Percentiles rank a stretch among this genome's conserved stretches.
Conservation (phyloP, 2,113 vertebrate genomes). For the Oplegnathus fasciatus region DNA sequence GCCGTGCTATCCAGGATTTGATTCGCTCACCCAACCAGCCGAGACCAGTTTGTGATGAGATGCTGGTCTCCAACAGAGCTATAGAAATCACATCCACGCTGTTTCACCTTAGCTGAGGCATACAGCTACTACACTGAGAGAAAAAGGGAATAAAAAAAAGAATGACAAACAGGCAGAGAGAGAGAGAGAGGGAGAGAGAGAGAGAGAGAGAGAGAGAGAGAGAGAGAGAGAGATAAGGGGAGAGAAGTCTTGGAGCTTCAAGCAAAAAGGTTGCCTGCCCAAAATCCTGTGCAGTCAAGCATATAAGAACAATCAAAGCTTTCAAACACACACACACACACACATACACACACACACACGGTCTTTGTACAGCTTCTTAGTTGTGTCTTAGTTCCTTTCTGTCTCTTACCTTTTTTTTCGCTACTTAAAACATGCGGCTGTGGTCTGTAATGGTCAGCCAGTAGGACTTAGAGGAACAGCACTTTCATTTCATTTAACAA, state of each 20-base stretch:
- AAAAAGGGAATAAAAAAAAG: conserved; percentile 48
- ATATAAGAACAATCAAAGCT: conserved; percentile 75
- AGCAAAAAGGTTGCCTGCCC: conserved; percentile 64
- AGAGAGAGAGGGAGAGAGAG: conserved; percentile 25
- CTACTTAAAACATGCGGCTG: conserved; percentile 21
- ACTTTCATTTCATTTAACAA: conserved; percentile 45
- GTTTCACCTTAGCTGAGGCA: conserved; percentile 73
- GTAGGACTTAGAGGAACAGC: conserved; percentile 15
- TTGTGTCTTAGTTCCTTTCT: conserved; percentile 29
- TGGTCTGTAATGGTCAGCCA: conserved; percentile 45
- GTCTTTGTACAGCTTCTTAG: conserved; percentile 31
- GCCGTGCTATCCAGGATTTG: conserved; percentile 70
- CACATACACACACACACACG: conserved; percentile 5
- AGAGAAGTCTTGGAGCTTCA: conserved; percentile 59
- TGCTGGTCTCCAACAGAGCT: conserved; percentile 78
- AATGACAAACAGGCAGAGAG: conserved; percentile 51
- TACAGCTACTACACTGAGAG: conserved; percentile 44
- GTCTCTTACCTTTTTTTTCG: conserved; percentile 15
- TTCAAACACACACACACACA: conserved; percentile 37
- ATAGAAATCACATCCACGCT: conserved; percentile 78
- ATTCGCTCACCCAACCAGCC: conserved; percentile 77
- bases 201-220: conserved; percentile 18
- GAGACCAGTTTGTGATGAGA: conserved; percentile 79
- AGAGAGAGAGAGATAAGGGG: conserved; percentile 53
- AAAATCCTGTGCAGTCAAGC: conserved; percentile 73